Evolutionary conservation across 2,113 vertebrate genomes (phyloP).

Genomic region (Spheniscus mendiculus): DNA sequence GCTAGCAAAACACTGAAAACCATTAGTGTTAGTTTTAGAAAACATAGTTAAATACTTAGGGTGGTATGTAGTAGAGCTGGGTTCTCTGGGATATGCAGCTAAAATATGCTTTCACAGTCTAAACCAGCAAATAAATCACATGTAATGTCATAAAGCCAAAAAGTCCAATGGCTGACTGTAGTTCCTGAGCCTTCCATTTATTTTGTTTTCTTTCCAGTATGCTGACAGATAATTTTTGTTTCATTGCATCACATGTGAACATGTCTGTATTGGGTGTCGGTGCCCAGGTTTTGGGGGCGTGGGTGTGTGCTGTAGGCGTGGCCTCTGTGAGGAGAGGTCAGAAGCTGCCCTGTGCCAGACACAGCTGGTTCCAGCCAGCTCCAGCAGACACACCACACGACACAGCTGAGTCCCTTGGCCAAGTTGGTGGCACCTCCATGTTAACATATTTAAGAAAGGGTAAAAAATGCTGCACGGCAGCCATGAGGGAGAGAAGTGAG

Average conservation of each 20-base stretch:
- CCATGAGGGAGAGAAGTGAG: background rate
- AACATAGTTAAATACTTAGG: background rate
- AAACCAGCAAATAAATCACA: background rate
- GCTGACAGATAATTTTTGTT: background rate
- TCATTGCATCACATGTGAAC: background rate
- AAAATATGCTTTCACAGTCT: background rate
- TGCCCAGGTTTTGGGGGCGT: rapidly evolving
- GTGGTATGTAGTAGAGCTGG: background rate
- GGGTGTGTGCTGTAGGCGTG: rapidly evolving
- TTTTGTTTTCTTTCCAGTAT: background rate
- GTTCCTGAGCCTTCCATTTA: background rate
- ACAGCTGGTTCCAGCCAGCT: background rate
- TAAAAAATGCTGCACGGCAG: background rate
- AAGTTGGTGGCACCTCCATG: rapidly evolving
- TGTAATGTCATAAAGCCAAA: background rate
- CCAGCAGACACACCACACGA: rapidly evolving
- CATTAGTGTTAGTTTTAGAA: background rate
- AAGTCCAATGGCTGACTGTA: background rate
- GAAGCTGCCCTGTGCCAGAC: background rate
- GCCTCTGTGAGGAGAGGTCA: background rate
- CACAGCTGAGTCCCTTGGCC: background rate
- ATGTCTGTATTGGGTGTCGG: rapidly evolving
- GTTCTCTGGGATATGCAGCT: background rate
- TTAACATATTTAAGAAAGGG: background rate
- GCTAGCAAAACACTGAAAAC: background rate